A percentile compares a stretch with the other conserved stretches of the same genome.
These are phyloP conservation scores for Aleiodes leptofemur DNA, from an alignment of 2,888 invertebrate genomes.

Conservation along the genomic window DNA sequence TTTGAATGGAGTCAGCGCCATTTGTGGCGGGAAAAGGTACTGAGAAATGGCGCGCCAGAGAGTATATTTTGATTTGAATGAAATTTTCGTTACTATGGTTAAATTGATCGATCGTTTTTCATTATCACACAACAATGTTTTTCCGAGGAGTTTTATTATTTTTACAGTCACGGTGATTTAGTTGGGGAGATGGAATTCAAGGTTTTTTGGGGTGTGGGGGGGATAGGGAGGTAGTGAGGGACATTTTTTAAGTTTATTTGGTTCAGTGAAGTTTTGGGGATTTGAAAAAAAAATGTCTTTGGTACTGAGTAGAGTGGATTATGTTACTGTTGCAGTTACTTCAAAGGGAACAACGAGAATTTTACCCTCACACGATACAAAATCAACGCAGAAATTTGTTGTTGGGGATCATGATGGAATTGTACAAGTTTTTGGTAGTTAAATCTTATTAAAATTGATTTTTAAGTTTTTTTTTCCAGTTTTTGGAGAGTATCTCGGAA, in stretches of 20 bases:
- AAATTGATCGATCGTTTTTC: conserved; percentile 58
- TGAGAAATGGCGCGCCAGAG: no score
- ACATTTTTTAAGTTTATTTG: conserved; percentile 4
- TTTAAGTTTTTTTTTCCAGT: no score
- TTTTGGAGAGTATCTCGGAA: not conserved
- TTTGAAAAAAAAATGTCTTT: conserved; percentile 80
- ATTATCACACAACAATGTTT: conserved; percentile 24
- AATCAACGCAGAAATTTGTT: conserved; percentile 81
- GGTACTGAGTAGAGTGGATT: conserved; percentile 89
- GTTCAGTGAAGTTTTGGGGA: not conserved
- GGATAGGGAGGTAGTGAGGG: not conserved
- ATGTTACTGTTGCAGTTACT: conserved; percentile 86
- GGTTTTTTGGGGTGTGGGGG: conserved; percentile 3
- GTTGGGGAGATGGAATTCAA: not conserved
- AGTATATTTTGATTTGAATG: conserved; percentile 1
- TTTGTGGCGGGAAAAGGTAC: no score
- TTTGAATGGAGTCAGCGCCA: no score
- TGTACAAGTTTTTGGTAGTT: conserved; percentile 80
- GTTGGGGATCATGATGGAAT: conserved; percentile 91
- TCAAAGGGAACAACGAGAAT: conserved; percentile 87
- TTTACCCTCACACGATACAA: conserved; percentile 81
- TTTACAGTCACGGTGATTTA: not conserved
- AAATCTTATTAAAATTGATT: not conserved
- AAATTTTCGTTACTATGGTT: conserved; percentile 59
- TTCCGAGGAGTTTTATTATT: not conserved